phyloP scores from a whole-genome alignment of 2,888 invertebrate species.

The Meiosimyza platycephala region DNA sequence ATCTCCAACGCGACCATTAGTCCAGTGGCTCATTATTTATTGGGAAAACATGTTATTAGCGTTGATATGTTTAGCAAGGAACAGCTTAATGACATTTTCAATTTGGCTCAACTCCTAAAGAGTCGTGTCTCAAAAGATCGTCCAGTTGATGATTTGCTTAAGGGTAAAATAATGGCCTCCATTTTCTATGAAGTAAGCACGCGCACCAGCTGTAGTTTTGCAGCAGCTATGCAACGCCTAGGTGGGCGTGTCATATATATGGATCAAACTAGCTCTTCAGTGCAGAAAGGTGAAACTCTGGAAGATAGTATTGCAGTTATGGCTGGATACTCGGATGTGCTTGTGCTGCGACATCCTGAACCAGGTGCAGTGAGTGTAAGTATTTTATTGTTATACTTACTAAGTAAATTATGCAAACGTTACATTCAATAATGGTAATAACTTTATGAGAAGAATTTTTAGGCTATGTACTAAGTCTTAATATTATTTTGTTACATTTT shows the following conservation, averaged over 20 bases:
- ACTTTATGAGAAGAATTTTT: too few species aligned
- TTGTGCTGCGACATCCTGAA: constrained; percentile 94
- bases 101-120: constrained; percentile 90
- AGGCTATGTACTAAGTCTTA: neutral
- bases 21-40: constrained; percentile 69
- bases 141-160: constrained; percentile 84
- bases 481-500: neutral
- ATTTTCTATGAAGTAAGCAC: constrained; percentile 99
- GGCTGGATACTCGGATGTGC: constrained; percentile 93
- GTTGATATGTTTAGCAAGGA: constrained; percentile 91
- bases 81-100: constrained; percentile 91
- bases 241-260: constrained; percentile 94
- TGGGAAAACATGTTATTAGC: constrained; percentile 84
- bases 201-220: constrained; percentile 94
- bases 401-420: neutral
- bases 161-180: constrained; percentile 94
- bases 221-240: constrained; percentile 95
- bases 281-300: constrained; percentile 95
- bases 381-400: constrained; percentile 44
- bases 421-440: too few species aligned
- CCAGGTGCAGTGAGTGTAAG: constrained; percentile 90
- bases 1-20: constrained; percentile 52
- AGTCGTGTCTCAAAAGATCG: constrained; percentile 85
- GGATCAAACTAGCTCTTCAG: constrained; percentile 91
- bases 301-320: constrained; percentile 88